Conservation (phyloP, 1,140 invertebrate genomes). For the Pinna nobilis region DNA sequence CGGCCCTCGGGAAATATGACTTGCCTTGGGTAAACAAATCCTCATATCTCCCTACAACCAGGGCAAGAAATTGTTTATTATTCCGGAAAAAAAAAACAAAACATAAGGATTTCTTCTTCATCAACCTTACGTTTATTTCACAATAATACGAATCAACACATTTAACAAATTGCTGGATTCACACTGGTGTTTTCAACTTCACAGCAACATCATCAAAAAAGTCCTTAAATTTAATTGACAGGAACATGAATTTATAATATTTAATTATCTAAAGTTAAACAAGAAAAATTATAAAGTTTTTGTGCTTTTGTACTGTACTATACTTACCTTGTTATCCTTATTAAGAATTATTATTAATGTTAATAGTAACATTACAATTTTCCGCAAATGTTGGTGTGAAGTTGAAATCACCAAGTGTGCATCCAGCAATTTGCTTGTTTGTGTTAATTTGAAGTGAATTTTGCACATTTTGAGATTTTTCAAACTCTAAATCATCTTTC, state of each 20-base stretch:
- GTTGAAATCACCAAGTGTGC: neutral
- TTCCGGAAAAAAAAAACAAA: too few species aligned
- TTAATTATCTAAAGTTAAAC: neutral
- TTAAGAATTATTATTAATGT: conserved; percentile 5
- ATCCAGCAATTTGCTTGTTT: neutral
- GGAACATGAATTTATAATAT: neutral
- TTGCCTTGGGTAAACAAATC: too few species aligned
- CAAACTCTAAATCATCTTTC: conserved; percentile 14
- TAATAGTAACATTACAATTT: neutral
- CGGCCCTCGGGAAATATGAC: too few species aligned
- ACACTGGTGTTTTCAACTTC: too few species aligned
- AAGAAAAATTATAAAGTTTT: neutral
- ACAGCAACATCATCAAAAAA: too few species aligned
- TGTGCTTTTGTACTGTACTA: neutral
- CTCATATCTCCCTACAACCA: too few species aligned
- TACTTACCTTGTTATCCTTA: neutral
- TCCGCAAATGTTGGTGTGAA: neutral
- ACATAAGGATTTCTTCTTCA: too few species aligned
- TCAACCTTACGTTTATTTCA: too few species aligned
- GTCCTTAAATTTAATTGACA: too few species aligned
- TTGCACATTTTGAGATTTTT: neutral
- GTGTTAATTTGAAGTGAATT: neutral
- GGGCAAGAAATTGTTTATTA: too few species aligned
- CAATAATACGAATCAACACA: too few species aligned
- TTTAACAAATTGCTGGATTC: too few species aligned